Base-by-base conservation (phyloP, 2,888 invertebrate genomes). In the Mythimna impura region DNA sequence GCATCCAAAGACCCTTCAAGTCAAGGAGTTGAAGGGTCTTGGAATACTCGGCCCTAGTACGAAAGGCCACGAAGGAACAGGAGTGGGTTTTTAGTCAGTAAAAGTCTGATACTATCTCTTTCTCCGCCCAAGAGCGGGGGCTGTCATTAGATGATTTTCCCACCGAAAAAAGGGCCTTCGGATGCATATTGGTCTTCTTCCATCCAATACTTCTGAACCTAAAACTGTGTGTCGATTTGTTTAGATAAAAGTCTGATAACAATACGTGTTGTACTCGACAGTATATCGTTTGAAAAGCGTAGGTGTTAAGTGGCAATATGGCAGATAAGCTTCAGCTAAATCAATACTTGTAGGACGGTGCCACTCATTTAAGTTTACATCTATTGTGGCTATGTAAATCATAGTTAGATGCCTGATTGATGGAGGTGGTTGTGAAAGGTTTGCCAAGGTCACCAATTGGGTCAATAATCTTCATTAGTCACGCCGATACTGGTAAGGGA, bases 221-320 rank as follows among this genome's bases (percentile, higher is more conserved):
- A 66, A 76, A 66, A 57, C 43, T 50, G 43, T 75, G 34, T 80
- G 58, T 36, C 52, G 36, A 63, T 36, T 60, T 40, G 58, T 66
- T 36, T 58, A 66, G 81, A 75, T 81, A 81, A 66, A 52, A 61
- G 34, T 47, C 1, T 55, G 80, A 82, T 82, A 80, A 72, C 63
- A 62, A 63, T 7, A 30, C 34, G 20, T 57, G 67, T 78, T 63
- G 52, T 61, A 66, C 55, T 66, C 8, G 66, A 47, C 7, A 66
- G 58, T 81, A 58, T 61, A 62, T 68, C 34, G 65, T 73, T 60
- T 73, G 62, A 71, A 65, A 68, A 68, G 66, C 68, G 84, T 84
- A 67, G 81, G 73, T 70, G 76, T 66, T 25, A 47, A 84, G 73
- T 73, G 70, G 64, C 52, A 73, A 82, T 82, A 76, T 69, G 25